phyloP scores from a whole-genome alignment of 2,113 vertebrate genomes.

The Dicaeum eximium region DNA sequence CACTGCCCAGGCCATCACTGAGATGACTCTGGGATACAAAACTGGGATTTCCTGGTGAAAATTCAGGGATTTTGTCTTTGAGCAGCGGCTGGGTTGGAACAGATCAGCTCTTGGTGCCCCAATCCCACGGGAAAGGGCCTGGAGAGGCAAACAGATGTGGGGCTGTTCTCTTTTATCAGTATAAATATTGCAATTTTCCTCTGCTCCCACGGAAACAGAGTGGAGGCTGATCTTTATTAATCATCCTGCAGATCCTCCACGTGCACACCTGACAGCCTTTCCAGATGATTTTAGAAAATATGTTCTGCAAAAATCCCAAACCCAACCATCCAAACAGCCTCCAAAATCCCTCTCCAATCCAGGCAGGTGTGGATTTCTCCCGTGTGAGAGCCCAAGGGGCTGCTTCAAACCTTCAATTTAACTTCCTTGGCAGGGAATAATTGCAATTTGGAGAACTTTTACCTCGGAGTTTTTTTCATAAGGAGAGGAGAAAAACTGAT shows the following conservation, averaged over 20 bases:
- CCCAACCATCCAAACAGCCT: not conserved
- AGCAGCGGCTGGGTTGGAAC: not conserved
- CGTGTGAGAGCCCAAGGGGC: not conserved
- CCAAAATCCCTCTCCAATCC: not conserved
- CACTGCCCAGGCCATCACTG: not conserved
- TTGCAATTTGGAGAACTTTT: not conserved
- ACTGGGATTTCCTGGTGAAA: not conserved
- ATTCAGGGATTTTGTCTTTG: not conserved
- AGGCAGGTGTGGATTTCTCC: not conserved
- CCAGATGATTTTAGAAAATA: not conserved
- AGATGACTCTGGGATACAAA: not conserved
- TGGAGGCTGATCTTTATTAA: accelerated
- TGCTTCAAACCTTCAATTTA: accelerated
- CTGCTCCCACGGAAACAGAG: not conserved
- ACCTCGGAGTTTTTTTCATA: not conserved
- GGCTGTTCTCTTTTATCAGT: not conserved
- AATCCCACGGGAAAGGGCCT: not conserved
- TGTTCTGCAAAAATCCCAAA: not conserved
- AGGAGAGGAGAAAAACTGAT: not conserved
- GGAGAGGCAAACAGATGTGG: not conserved
- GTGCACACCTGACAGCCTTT: not conserved
- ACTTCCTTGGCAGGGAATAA: not conserved
- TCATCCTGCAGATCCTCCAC: not conserved
- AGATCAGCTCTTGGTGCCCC: no score
- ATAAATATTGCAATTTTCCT: not conserved